These are phyloP conservation scores for Psilopsiagon aymara DNA, from an alignment of 2,113 vertebrate species.

Conservation along the genomic window DNA sequence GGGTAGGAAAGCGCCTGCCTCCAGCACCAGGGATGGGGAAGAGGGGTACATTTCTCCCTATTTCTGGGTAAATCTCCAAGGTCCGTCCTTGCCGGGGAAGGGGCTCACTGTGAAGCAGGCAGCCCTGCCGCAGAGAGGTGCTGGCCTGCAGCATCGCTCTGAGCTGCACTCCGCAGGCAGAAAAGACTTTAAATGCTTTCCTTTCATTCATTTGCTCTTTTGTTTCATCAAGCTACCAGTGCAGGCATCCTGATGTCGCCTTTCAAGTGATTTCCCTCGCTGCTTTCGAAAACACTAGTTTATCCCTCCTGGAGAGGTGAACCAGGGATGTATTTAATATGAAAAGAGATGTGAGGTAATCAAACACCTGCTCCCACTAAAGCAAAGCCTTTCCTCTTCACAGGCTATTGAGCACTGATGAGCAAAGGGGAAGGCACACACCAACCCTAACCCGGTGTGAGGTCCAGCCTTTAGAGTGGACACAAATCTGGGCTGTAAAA, in stretches of 20 bases:
- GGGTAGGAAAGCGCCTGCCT: neutral
- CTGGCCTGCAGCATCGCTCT: neutral
- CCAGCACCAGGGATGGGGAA: too few relatives aligned
- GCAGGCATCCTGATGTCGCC: neutral
- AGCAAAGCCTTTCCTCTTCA: slow-evolving; percentile 55
- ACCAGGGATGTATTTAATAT: neutral
- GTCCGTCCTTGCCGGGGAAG: neutral
- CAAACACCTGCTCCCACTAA: slow-evolving; percentile 52
- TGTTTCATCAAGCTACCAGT: neutral
- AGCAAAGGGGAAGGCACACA: neutral
- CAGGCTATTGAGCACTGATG: slow-evolving; percentile 15
- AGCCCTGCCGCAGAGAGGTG: neutral
- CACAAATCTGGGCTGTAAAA: neutral
- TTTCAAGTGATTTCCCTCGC: slow-evolving; percentile 41
- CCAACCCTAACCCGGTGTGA: neutral
- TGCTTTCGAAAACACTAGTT: neutral
- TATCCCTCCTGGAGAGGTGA: slow-evolving; percentile 35
- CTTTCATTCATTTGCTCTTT: neutral
- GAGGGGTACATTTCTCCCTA: neutral
- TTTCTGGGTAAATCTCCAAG: neutral
- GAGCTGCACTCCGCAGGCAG: neutral
- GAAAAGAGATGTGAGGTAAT: slow-evolving; percentile 25
- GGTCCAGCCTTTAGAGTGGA: neutral
- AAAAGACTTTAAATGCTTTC: neutral
- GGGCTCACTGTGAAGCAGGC: neutral